Evolutionary conservation across 2,113 vertebrate species (phyloP), one percentile per base, ranked within the genome.

Genomic region (Phalacrocorax carbo): DNA sequence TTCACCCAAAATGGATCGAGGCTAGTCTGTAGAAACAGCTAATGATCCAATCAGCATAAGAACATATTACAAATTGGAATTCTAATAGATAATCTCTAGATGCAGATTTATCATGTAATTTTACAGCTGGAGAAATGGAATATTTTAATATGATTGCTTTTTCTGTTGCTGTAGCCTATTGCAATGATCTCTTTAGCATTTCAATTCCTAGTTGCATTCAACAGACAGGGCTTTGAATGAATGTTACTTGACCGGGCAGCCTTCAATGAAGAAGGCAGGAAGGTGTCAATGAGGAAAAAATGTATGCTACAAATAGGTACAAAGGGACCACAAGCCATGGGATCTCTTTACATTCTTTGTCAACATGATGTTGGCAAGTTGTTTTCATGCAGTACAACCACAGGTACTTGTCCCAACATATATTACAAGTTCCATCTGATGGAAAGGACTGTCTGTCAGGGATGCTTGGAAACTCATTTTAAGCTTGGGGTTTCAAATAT

Each of bases 21-120:
- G 60, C 36, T 77, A 80, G 70, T 62, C 64, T 84, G 52, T 69
- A 46, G 73, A 89, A 96, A 89, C 25, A 86, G 88, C 32, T 96
- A 95, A 96, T 85, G 81, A 95, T 57, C 88, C 73, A 91, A 68
- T 75, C 84, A 94, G 75, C 30, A 40, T 38, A 96, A 88, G 18
- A 95, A 92, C 48, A 58, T 38, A 49, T 62, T 82, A 86, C 55
- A 81, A 83, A 93, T 82, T 93, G 38, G 71, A 83, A 79, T 93
- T 91, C 70, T 88, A 97, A 89, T 64, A 83, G 51, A 77, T 89
- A 73, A 88, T 44, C 38, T 81, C 52, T 81, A 70, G 75, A 86
- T 75, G 70, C 16, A 73, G 81, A 72, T 86, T 93, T 95, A 64
- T 91, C 49, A 72, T 73, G 29, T 44, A 94, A 90, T 94, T 94